Percentiles rank a stretch among this genome's conserved stretches.
These are phyloP conservation scores for Saxicola maurus DNA, from an alignment of 2,797 vertebrate genomes.

Conservation along the genomic window DNA sequence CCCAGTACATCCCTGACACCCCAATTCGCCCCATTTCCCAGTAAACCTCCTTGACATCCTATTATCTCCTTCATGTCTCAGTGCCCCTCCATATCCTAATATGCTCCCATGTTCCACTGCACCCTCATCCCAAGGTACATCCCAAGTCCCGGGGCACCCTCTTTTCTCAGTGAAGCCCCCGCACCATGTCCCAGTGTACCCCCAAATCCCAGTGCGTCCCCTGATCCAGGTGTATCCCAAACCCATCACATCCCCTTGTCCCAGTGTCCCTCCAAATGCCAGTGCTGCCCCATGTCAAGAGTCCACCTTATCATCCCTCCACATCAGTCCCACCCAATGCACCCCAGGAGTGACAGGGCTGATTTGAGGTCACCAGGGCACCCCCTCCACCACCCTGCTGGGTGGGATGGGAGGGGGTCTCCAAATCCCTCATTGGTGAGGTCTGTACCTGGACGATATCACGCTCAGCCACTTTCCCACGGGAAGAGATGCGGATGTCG, in stretches of 20 bases:
- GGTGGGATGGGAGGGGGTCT: neutral
- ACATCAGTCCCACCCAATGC: neutral
- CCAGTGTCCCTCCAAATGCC: neutral
- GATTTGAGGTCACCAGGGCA: neutral
- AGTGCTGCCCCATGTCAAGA: neutral
- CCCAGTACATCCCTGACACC: neutral
- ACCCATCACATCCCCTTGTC: neutral
- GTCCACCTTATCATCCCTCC: neutral
- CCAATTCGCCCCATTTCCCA: neutral
- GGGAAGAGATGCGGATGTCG: conserved; percentile 89
- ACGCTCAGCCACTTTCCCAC: conserved; percentile 88
- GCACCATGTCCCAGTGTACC: neutral
- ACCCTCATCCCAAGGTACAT: neutral
- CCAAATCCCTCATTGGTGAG: neutral
- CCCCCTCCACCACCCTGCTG: neutral
- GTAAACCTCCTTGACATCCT: neutral
- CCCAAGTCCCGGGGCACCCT: neutral
- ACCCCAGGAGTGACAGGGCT: neutral
- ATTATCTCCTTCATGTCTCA: neutral
- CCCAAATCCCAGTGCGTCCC: neutral
- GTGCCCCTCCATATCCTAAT: neutral
- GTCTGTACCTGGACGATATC: conserved; percentile 91
- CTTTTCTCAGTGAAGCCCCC: neutral
- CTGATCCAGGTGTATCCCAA: neutral
- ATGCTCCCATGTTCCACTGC: neutral